Base-by-base conservation (phyloP, 2,797 vertebrate species). In the Micromesistius poutassou region DNA sequence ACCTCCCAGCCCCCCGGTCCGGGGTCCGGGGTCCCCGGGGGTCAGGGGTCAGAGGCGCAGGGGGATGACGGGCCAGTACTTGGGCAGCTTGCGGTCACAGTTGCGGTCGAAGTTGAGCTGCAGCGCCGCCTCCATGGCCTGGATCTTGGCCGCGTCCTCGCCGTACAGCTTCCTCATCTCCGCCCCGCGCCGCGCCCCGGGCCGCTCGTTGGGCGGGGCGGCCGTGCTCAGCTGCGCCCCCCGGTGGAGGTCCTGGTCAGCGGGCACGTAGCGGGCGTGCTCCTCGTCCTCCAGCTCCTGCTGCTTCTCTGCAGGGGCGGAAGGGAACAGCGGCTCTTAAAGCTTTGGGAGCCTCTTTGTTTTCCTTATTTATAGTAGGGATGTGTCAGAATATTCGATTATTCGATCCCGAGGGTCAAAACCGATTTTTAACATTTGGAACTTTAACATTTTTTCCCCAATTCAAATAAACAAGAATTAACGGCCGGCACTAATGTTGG, bases 41-140 rank as follows among this genome's bases (percentile, higher is more conserved):
- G 42, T 13, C n/a, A 35, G 33, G 5, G 33, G 42, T 95, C 88
- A 98, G 55, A 99, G 93, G 78, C 95, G 97, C 73, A 99, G 92
- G 0, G 94, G 94, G 81, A 99, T 99, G 72, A 99, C 96, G 0
- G 97, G 98, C 97, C 98, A 98, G 90, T 97, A 99, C 78, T 97
- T 98, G 12, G 97, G 97, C 87, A 95, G 96, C 79, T 97, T 97
- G 83, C 87, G 91, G 93, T 99, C 97, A 84, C 96, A 97, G 86
- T 95, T 95, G 33, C 95, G 94, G 94, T 95, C 94, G 1, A 95
- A 95, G 0, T 77, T 91, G 72, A 95, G 93, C 89, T 89, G 97
- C 95, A 88, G 94, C 46, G 89, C 94, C 1, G 88, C 89, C 92
- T 99, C 98, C 96, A 99, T 98, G 66, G 96, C 98, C 87, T 95